Evolutionary conservation across 2,888 invertebrate species (phyloP).

Genomic region (Alviniconcha strummeri): DNA sequence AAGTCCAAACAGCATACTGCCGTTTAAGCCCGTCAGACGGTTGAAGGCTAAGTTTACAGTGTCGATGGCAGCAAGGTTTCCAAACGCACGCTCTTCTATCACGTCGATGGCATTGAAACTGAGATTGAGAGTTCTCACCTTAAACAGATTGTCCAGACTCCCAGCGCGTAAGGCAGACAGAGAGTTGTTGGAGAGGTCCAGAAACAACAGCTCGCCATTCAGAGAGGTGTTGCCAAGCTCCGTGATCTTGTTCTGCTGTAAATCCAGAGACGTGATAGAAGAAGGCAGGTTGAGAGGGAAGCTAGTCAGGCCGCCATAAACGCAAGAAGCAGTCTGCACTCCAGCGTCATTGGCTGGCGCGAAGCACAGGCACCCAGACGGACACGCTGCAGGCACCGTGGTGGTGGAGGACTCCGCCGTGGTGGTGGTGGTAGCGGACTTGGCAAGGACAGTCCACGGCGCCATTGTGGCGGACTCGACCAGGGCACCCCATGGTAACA

Average conservation of each 20-base stretch:
- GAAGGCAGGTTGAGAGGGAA: slow-evolving; percentile 46
- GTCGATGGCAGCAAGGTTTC: slow-evolving; percentile 32
- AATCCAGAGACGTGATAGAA: slow-evolving; percentile 39
- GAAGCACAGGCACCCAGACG: slow-evolving; percentile 26
- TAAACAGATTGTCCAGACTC: slow-evolving; percentile 40
- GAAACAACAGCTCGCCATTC: slow-evolving; percentile 11
- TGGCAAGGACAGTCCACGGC: neutral
- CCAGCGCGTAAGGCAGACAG: slow-evolving; percentile 22
- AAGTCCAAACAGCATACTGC: slow-evolving; percentile 33
- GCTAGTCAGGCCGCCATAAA: slow-evolving; percentile 38
- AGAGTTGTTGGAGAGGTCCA: slow-evolving; percentile 39
- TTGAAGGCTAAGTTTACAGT: slow-evolving; percentile 42
- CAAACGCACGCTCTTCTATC: slow-evolving; percentile 33
- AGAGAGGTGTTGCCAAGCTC: slow-evolving; percentile 24
- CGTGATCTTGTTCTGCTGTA: slow-evolving; percentile 45
- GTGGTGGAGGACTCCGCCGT: neutral
- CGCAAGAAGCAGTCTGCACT: slow-evolving; percentile 45
- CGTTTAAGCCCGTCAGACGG: slow-evolving; percentile 26
- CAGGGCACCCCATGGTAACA: neutral
- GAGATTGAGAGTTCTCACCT: slow-evolving; percentile 37
- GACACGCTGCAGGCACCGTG: slow-evolving; percentile 13
- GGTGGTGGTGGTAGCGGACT: neutral
- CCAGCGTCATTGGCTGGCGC: slow-evolving; percentile 20
- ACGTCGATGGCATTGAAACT: slow-evolving; percentile 38
- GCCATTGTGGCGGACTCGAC: neutral